These are phyloP conservation scores for Scrobipalpa atriplicella DNA, from an alignment of 2,888 invertebrate species.

Conservation along the genomic window DNA sequence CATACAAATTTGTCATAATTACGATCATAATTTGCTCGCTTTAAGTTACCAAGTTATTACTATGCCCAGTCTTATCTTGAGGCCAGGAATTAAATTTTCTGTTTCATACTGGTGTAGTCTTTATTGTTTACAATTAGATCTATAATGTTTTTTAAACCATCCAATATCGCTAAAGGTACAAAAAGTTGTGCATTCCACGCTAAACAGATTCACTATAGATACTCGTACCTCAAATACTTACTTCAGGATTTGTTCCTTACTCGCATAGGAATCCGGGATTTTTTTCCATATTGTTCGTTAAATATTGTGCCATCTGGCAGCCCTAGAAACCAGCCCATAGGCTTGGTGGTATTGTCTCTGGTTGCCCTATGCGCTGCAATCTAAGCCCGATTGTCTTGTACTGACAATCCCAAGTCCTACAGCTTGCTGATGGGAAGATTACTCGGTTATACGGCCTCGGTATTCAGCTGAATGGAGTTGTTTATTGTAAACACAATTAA, in stretches of 20 bases:
- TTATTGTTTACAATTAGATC: neutral
- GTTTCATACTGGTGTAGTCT: neutral
- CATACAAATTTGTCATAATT: conserved; percentile 25
- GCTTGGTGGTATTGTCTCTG: conserved; percentile 36
- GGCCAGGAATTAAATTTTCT: neutral
- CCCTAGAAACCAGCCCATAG: conserved; percentile 36
- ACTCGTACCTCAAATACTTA: no score
- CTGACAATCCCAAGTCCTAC: conserved; percentile 23
- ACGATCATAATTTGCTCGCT: conserved; percentile 12
- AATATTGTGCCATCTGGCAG: conserved; percentile 14
- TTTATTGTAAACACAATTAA: neutral
- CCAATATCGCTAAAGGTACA: no score
- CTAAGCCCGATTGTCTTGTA: conserved; percentile 35
- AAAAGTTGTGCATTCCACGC: no score
- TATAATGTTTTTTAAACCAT: no score
- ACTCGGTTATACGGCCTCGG: neutral
- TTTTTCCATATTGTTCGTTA: no score
- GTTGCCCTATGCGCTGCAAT: conserved; percentile 34
- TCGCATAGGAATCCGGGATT: no score
- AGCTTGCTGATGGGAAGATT: neutral
- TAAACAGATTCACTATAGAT: no score
- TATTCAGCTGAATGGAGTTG: conserved; percentile 17
- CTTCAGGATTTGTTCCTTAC: no score
- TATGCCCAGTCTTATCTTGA: conserved; percentile 7
- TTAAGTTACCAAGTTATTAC: conserved; percentile 1